Evolutionary conservation across 2,797 vertebrate genomes (phyloP).

Genomic region (Rhadinocentrus ornatus): DNA sequence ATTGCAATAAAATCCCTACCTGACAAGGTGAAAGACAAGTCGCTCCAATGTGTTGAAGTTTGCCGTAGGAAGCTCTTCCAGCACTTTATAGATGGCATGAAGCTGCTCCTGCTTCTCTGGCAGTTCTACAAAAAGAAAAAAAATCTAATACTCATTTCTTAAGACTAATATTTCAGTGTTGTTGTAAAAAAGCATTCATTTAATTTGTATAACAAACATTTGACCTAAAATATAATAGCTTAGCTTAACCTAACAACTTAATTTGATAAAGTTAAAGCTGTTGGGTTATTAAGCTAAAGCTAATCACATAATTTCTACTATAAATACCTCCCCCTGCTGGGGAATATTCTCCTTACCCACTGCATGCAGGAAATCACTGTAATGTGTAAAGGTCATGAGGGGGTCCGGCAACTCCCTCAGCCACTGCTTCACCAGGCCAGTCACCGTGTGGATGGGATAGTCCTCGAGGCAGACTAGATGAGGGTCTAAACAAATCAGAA

Average conservation of each 20-base stretch:
- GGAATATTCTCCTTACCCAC: conserved; percentile 85
- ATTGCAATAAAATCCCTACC: conserved; percentile 74
- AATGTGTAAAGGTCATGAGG: conserved; percentile 94
- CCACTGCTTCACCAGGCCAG: conserved; percentile 97
- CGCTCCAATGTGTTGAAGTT: conserved; percentile 92
- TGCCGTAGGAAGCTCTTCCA: conserved; percentile 91
- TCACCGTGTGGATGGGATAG: conserved; percentile 95
- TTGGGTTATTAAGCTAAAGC: too few relatives aligned
- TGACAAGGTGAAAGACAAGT: conserved; percentile 96
- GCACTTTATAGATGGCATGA: conserved; percentile 88
- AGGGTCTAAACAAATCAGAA: conserved; percentile 84
- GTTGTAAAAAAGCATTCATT: background rate
- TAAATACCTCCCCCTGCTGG: conserved; percentile 33
- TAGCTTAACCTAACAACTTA: background rate
- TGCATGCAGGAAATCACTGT: conserved; percentile 92
- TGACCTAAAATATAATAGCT: background rate
- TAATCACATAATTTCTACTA: background rate
- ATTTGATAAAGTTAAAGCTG: background rate
- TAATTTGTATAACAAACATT: background rate
- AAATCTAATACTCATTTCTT: background rate
- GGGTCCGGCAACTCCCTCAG: conserved; percentile 94
- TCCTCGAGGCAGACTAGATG: conserved; percentile 88
- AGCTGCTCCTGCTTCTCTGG: conserved; percentile 95
- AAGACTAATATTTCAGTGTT: background rate
- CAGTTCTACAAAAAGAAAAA: conserved; percentile 82